phyloP scores from a whole-genome alignment of 2,888 invertebrate genomes.

The Strigamia maritima region DNA sequence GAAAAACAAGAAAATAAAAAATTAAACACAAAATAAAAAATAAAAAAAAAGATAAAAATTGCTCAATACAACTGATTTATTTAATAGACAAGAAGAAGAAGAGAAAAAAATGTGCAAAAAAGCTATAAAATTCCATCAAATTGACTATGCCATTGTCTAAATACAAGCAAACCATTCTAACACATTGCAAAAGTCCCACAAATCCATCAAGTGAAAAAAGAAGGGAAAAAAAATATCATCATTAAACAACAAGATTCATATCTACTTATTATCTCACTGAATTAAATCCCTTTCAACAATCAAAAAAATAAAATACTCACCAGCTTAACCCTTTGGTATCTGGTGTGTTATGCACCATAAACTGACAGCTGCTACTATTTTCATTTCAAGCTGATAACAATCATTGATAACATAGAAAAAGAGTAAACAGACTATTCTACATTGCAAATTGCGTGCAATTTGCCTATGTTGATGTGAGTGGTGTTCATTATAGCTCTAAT shows the following conservation, averaged over 20 bases:
- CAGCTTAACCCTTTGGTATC: background rate
- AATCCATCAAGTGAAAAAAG: background rate
- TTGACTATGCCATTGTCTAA: background rate
- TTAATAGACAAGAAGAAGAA: background rate
- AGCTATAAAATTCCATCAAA: background rate
- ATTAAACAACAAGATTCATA: background rate
- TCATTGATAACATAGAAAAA: background rate
- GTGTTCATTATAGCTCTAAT: background rate
- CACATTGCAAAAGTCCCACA: constrained; percentile 19
- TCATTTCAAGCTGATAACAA: background rate
- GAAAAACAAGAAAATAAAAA: background rate
- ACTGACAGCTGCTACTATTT: background rate
- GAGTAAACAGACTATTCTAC: background rate
- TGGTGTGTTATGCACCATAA: background rate
- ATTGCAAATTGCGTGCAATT: background rate
- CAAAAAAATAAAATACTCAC: background rate
- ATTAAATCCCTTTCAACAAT: background rate
- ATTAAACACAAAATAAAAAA: background rate
- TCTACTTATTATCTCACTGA: background rate
- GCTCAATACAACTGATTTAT: background rate
- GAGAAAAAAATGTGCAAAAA: background rate
- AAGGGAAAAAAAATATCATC: background rate
- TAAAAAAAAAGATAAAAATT: background rate
- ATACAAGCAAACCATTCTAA: background rate
- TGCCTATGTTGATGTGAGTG: background rate